Percentiles rank a stretch among this genome's conserved stretches.
phyloP scores from a whole-genome alignment of 2,797 vertebrate genomes.

The Liasis olivaceus region DNA sequence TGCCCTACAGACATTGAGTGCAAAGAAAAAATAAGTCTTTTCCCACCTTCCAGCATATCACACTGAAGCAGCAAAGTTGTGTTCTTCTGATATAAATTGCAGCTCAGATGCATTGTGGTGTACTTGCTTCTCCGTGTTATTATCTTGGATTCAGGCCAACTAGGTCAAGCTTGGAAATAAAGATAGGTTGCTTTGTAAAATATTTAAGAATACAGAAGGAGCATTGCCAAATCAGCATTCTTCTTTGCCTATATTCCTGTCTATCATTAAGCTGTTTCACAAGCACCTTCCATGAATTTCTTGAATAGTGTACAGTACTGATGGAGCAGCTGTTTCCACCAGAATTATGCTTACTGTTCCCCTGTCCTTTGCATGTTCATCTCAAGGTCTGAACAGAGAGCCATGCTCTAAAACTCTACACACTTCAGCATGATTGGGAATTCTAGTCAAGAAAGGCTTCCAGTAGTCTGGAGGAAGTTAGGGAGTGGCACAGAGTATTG shows the following conservation, averaged over 20 bases:
- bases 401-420: neutral
- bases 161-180: constrained; percentile 7
- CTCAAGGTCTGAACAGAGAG: neutral
- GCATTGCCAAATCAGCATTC: neutral
- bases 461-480: neutral
- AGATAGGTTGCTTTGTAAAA: neutral
- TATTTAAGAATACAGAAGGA: neutral
- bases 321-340: too few species aligned
- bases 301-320: neutral
- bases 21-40: neutral
- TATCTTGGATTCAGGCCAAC: neutral
- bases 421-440: neutral
- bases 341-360: neutral
- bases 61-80: rapidly evolving
- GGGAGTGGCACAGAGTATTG: neutral
- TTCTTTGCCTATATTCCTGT: neutral
- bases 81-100: rapidly evolving
- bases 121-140: constrained; percentile 9
- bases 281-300: too few species aligned
- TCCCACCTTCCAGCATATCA: neutral
- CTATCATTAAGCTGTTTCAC: neutral
- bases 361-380: neutral
- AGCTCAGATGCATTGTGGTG: neutral
- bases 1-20: neutral
- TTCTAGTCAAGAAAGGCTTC: neutral